Base-by-base conservation (phyloP, 1,140 invertebrate species). In the Aphelinus certus region DNA sequence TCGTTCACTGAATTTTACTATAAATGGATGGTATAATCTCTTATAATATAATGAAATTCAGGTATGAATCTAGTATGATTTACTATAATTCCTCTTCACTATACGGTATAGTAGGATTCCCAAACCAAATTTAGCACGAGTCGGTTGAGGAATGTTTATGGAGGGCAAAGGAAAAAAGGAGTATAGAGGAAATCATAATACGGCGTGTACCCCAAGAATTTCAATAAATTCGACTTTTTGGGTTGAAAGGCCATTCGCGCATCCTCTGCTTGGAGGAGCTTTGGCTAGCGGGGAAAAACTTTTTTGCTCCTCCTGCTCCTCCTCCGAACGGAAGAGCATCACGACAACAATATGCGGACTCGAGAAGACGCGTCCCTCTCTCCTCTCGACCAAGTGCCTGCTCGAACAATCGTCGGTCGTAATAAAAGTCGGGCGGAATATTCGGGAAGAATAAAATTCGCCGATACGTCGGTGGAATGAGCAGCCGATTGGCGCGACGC, bases 381-480 rank as follows among this genome's bases (percentile, higher is more conserved):
- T 26, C 26, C 26, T 26, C 26, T 26, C 26, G 26, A 26, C 26
- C 26, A 26, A 26, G 26, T 26, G 26, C 26, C 26, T 26, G 26
- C 45, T 75, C 42, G 56, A 53, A 71, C 63, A 56, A 69, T 57
- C 73, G 47, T 61, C 46, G 9, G 63, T 49, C 51, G 75, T 79
- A 77, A 78, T 76, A 71, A 72, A 76, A 76, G 51, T 53, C 10
- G 60, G 53, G 56, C 48, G 26, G 71, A 71, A 79, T 77, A 77
- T 78, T 64, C 51, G n/a, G 58, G 64, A 73, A 76, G 60, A 75
- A 79, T 80, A 78, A 81, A 80, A 82, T 79, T 81, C 76, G 78
- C 73, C 78, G 76, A 81, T 80, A 81, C 76, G 78, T 78, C 51
- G 62, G 55, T 7, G 68, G 57, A 53, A 61, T 70, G 68, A 70